Conservation (phyloP, 2,113 vertebrate species). For the Chionis minor region DNA sequence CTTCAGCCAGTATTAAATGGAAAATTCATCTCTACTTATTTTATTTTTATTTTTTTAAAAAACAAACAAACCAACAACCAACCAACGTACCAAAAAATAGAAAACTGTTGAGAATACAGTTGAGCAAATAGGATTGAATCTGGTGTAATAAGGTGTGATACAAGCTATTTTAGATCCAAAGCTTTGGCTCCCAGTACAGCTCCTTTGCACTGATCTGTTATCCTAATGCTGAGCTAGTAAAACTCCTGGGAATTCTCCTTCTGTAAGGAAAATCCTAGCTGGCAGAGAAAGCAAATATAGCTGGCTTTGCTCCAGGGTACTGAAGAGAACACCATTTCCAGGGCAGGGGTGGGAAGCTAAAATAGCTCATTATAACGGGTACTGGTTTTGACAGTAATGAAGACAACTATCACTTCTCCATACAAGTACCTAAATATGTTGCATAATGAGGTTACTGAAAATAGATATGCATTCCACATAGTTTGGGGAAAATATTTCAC, state of each 20-base stretch:
- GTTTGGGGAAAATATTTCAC: not conserved
- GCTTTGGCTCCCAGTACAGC: not conserved
- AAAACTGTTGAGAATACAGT: not conserved
- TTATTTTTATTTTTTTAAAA: not conserved
- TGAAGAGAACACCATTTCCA: not conserved
- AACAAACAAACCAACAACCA: not conserved
- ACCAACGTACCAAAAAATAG: accelerated
- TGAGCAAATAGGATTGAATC: not conserved
- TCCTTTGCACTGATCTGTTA: not conserved
- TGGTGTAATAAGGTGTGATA: not conserved
- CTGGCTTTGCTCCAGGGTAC: not conserved
- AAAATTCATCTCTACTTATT: not conserved
- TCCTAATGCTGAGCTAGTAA: not conserved
- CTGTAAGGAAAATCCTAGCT: not conserved
- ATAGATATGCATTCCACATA: not conserved
- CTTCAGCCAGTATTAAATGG: not conserved
- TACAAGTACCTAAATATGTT: not conserved
- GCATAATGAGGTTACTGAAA: not conserved
- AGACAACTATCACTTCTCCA: not conserved
- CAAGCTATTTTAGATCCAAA: not conserved
- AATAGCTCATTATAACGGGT: not conserved
- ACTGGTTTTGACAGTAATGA: not conserved
- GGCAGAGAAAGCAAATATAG: not conserved
- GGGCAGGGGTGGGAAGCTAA: not conserved
- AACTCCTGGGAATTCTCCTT: not conserved